phyloP scores from a whole-genome alignment of 1,140 invertebrate species.

The Triops cancriformis region DNA sequence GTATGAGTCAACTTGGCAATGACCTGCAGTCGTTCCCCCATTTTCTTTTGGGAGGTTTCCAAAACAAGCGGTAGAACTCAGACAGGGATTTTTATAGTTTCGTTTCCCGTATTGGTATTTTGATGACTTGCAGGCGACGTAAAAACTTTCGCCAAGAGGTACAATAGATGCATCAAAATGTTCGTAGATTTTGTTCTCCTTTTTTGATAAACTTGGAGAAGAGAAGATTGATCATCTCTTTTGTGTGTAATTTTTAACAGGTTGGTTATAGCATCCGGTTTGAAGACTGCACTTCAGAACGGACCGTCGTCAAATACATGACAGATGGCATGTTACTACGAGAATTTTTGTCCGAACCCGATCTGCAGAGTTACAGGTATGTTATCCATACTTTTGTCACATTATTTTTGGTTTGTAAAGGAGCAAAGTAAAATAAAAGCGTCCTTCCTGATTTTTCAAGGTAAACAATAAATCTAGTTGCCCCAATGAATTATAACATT shows the following conservation, averaged over 20 bases:
- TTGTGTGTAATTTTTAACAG: constrained; percentile 34
- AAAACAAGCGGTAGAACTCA: too few relatives aligned
- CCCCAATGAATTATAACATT: too few relatives aligned
- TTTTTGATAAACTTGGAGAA: too few relatives aligned
- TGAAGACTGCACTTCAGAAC: constrained; percentile 67
- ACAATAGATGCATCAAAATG: neutral
- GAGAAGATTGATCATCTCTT: too few relatives aligned
- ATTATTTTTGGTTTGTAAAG: neutral
- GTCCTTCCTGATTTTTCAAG: too few relatives aligned
- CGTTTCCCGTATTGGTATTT: too few relatives aligned
- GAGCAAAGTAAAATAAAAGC: neutral
- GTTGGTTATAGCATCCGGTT: constrained; percentile 70
- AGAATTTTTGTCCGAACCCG: constrained; percentile 95
- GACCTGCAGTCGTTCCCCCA: neutral
- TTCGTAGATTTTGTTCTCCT: too few relatives aligned
- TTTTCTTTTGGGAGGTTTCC: too few relatives aligned
- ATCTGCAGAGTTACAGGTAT: constrained; percentile 74
- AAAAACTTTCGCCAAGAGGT: too few relatives aligned
- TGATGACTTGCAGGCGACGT: too few relatives aligned
- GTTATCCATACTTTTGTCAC: neutral
- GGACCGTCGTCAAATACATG: constrained; percentile 95
- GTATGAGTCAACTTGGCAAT: neutral
- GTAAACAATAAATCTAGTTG: too few relatives aligned
- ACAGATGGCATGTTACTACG: constrained; percentile 96
- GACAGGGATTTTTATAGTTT: too few relatives aligned